A percentile compares a stretch with the other conserved stretches of the same genome.
These are phyloP conservation scores for Porphyrio hochstetteri DNA, from an alignment of 2,113 vertebrate genomes.

Conservation along the genomic window DNA sequence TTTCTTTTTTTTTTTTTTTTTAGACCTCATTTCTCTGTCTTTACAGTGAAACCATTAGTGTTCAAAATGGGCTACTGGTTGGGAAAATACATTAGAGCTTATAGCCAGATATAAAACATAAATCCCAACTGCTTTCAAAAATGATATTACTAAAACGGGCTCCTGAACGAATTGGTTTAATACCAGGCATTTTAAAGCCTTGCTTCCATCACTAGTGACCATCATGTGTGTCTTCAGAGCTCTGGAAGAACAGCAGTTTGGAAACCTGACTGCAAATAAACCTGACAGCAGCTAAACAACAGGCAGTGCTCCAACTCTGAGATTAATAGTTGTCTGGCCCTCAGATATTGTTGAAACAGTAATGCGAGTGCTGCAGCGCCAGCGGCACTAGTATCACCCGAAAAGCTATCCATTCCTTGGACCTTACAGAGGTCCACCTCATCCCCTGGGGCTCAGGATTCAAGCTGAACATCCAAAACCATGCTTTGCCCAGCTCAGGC, in stretches of 20 bases:
- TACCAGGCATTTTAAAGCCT: background rate
- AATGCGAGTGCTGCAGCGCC: background rate
- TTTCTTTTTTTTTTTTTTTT: too few species aligned
- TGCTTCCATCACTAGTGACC: background rate
- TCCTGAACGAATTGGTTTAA: background rate
- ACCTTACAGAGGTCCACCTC: background rate
- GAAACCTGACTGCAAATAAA: background rate
- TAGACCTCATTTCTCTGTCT: background rate
- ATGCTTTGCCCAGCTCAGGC: rapidly evolving
- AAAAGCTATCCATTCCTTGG: background rate
- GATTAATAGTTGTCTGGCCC: background rate
- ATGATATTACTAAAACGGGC: background rate
- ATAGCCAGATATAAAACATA: background rate
- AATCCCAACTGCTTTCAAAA: background rate
- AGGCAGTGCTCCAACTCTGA: background rate
- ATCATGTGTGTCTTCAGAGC: background rate
- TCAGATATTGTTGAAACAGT: background rate
- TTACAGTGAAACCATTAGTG: background rate
- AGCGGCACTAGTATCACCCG: background rate
- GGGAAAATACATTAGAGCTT: background rate
- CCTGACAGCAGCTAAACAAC: background rate
- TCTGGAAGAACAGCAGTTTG: background rate
- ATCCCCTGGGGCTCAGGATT: background rate
- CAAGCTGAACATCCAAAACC: background rate
- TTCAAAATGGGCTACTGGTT: background rate